phyloP scores from a whole-genome alignment of 2,888 invertebrate species.

The Elaeidobius kamerunicus region DNA sequence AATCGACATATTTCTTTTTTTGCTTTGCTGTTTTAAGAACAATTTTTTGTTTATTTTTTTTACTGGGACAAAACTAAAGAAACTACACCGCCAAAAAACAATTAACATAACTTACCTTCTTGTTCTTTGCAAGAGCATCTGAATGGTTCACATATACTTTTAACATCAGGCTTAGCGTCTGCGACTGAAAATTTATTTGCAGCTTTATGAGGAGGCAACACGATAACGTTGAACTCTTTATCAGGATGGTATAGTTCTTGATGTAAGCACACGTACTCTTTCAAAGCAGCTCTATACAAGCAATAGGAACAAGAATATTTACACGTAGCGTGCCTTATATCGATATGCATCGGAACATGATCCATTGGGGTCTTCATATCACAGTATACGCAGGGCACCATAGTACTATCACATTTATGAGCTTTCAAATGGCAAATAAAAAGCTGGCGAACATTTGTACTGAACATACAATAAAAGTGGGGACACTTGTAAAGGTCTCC shows the following conservation, averaged over 20 bases:
- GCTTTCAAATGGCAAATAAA: slow-evolving; percentile 50
- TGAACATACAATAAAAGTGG: slow-evolving; percentile 51
- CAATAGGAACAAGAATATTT: slow-evolving; percentile 64
- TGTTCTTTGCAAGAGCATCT: slow-evolving; percentile 31
- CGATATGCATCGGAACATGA: slow-evolving; percentile 53
- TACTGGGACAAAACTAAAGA: no score
- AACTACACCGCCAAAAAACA: neutral
- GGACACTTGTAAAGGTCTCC: slow-evolving; percentile 58
- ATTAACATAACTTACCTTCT: slow-evolving; percentile 6
- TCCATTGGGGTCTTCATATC: slow-evolving; percentile 50
- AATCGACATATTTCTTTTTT: no score
- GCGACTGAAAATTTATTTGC: slow-evolving; percentile 35
- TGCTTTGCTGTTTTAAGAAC: no score
- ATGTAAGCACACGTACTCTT: slow-evolving; percentile 61
- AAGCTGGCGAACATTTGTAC: slow-evolving; percentile 45
- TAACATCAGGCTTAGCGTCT: slow-evolving; percentile 33
- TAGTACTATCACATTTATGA: slow-evolving; percentile 43
- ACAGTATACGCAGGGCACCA: slow-evolving; percentile 53
- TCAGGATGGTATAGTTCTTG: slow-evolving; percentile 45
- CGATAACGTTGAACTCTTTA: slow-evolving; percentile 32
- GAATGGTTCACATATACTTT: slow-evolving; percentile 38
- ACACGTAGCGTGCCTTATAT: slow-evolving; percentile 60
- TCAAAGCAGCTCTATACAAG: slow-evolving; percentile 62
- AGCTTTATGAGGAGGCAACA: slow-evolving; percentile 34
- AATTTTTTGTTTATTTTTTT: no score